These are phyloP conservation scores for Onchidella celtica DNA, from an alignment of 2,888 invertebrate species.

Conservation along the genomic window DNA sequence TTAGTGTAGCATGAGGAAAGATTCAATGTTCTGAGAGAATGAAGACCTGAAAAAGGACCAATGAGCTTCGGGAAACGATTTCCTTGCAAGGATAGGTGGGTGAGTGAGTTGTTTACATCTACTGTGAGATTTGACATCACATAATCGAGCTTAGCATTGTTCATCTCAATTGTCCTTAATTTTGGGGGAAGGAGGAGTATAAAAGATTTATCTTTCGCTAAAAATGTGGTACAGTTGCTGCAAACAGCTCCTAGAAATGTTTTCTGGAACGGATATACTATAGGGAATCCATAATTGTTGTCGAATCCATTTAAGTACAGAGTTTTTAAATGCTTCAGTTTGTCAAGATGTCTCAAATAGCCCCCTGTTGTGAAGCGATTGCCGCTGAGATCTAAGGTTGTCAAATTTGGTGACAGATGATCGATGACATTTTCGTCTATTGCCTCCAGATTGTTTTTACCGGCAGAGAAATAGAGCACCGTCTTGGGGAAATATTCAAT, in stretches of 20 bases:
- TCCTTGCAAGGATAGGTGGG: slow-evolving; percentile 11
- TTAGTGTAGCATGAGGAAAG: slow-evolving; percentile 22
- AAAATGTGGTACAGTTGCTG: neutral
- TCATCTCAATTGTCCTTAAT: slow-evolving; percentile 5
- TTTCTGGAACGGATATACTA: no score
- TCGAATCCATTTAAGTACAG: neutral
- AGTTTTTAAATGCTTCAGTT: slow-evolving; percentile 8
- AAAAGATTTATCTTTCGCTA: no score
- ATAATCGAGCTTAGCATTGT: slow-evolving; percentile 23
- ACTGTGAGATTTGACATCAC: slow-evolving; percentile 19
- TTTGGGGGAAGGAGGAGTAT: slow-evolving; percentile 37
- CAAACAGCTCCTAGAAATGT: neutral
- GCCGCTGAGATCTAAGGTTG: slow-evolving; percentile 17
- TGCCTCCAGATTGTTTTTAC: slow-evolving; percentile 38
- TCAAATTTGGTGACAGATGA: slow-evolving; percentile 37
- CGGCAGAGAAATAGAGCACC: slow-evolving; percentile 31
- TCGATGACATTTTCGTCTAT: slow-evolving; percentile 3
- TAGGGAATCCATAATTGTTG: no score
- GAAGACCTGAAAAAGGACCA: slow-evolving; percentile 41
- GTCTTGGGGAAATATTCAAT: slow-evolving; percentile 31
- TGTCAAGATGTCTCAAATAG: slow-evolving; percentile 35
- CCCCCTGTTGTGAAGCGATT: slow-evolving; percentile 43
- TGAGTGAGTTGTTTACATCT: slow-evolving; percentile 33
- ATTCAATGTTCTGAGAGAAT: slow-evolving; percentile 21
- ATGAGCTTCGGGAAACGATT: slow-evolving; percentile 31